Conservation (phyloP, 2,888 invertebrate species). For the Callyntrura guangdongensis region DNA sequence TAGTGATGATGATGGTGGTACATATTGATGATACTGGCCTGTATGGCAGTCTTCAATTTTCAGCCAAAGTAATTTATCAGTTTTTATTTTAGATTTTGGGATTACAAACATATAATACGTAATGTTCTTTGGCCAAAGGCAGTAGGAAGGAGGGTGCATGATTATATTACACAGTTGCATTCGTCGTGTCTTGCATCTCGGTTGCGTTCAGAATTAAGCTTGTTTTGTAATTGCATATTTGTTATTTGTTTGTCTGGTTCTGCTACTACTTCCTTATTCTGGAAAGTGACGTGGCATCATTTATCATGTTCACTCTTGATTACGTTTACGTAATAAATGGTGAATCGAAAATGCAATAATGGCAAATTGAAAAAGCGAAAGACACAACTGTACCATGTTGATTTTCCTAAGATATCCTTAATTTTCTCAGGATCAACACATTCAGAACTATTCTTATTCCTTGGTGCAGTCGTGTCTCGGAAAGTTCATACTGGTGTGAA, state of each 20-base stretch:
- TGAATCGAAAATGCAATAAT: not conserved
- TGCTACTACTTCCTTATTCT: not conserved
- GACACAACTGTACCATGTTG: not conserved
- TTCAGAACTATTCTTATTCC: not conserved
- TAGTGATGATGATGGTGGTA: not conserved
- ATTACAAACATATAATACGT: slow-evolving; percentile 1
- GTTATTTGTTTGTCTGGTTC: not conserved
- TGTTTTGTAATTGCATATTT: slow-evolving; percentile 24
- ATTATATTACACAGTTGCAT: not conserved
- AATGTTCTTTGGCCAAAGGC: not conserved
- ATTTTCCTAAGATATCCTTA: slow-evolving; percentile 14
- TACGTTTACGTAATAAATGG: slow-evolving; percentile 29
- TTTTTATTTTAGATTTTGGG: slow-evolving; percentile 46
- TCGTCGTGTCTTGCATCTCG: not conserved
- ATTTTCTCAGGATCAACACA: slow-evolving; percentile 44
- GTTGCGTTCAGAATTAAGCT: slow-evolving; percentile 4
- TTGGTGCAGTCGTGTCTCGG: not conserved
- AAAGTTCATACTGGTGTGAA: slow-evolving; percentile 41
- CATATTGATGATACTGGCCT: too few species aligned
- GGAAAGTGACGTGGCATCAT: not conserved
- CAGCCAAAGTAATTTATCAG: slow-evolving; percentile 64
- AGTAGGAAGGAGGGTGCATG: slow-evolving; percentile 10
- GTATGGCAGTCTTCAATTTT: slow-evolving; percentile 29
- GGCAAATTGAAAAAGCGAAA: not conserved
- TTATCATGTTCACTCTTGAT: slow-evolving; percentile 49